These are phyloP conservation scores for Stichodactyla mertensii DNA, from an alignment of 64 coral and sea anemone genomes.

Conservation along the genomic window DNA sequence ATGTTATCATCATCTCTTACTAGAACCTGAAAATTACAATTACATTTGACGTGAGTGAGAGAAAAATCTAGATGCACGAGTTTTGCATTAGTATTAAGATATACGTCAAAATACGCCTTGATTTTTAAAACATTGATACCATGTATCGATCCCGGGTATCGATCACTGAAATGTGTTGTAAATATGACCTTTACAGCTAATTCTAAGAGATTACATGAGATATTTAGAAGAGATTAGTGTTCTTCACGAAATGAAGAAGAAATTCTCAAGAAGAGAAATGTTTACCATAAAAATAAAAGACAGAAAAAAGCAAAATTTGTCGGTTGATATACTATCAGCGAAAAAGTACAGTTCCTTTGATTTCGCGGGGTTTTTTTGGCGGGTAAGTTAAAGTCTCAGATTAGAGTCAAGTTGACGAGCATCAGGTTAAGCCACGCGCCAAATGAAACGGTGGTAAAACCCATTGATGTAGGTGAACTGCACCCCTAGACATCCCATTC, in stretches of 20 bases:
- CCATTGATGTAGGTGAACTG: constrained; percentile 85
- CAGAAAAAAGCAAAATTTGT: no score
- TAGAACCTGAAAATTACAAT: no score
- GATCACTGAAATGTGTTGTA: background rate
- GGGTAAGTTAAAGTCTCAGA: constrained; percentile 19
- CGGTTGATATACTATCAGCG: no score
- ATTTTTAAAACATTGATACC: background rate
- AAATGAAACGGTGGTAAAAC: constrained; percentile 71
- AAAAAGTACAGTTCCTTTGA: background rate
- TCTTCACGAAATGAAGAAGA: no score
- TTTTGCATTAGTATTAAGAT: background rate
- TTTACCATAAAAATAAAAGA: no score
- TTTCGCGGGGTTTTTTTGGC: constrained; percentile 9
- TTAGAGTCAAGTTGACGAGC: background rate
- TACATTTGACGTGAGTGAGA: no score
- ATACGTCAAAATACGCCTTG: background rate
- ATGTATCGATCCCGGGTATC: no score
- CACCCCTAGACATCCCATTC: constrained; percentile 68
- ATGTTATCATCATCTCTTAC: no score
- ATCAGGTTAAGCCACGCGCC: constrained; percentile 43
- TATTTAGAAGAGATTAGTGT: background rate
- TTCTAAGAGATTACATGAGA: background rate
- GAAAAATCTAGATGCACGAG: no score
- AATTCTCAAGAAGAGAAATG: no score
- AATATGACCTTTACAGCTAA: background rate